These are phyloP conservation scores for Etia nguti DNA, from an alignment of 2,113 vertebrate genomes.

Conservation along the genomic window DNA sequence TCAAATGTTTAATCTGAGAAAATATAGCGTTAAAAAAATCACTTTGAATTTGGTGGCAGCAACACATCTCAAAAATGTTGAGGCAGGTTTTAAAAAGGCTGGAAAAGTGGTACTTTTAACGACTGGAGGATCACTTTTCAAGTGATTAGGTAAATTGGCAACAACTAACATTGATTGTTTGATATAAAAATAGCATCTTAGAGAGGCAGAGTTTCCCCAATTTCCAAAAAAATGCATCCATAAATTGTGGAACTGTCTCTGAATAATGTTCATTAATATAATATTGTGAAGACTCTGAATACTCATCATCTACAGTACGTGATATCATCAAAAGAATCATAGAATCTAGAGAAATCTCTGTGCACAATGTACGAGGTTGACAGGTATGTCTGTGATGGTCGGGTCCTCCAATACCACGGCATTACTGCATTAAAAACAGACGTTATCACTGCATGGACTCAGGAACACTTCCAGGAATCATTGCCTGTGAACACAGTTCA, in stretches of 20 bases:
- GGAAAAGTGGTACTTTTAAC: neutral
- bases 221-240: neutral
- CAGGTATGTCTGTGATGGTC: accelerated
- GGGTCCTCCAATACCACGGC: neutral
- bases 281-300: neutral
- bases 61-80: neutral
- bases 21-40: neutral
- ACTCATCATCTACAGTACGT: neutral
- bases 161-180: neutral
- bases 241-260: neutral
- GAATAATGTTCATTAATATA: neutral
- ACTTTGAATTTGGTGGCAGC: neutral
- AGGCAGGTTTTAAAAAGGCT: neutral
- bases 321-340: accelerated
- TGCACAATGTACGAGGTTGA: neutral
- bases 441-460: neutral
- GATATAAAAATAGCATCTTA: neutral
- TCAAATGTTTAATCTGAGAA: neutral
- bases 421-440: neutral
- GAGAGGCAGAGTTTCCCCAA: neutral
- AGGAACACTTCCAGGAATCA: neutral
- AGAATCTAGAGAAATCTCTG: neutral
- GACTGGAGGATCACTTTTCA: neutral
- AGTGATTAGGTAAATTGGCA: neutral
- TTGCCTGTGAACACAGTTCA: neutral